These are phyloP conservation scores for Sandelia bainsii DNA, from an alignment of 2,797 vertebrate genomes.

Conservation along the genomic window DNA sequence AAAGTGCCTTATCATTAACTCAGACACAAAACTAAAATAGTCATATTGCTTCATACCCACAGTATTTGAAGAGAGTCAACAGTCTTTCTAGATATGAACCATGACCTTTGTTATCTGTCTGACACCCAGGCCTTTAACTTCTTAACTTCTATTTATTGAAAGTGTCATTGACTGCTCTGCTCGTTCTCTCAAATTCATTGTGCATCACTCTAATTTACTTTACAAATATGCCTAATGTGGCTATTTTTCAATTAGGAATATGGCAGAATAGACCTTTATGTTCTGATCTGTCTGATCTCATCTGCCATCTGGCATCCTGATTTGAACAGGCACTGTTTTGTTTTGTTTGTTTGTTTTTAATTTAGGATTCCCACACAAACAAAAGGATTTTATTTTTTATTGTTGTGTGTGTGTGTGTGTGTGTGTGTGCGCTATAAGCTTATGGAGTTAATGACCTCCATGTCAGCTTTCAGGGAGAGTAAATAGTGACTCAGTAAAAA, in stretches of 20 bases:
- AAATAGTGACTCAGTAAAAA: conserved; percentile 46
- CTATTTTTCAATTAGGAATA: not conserved
- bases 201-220: not conserved
- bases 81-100: conserved; percentile 18
- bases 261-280: not conserved
- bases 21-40: not conserved
- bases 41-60: not conserved
- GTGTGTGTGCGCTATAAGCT: not conserved
- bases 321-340: no score
- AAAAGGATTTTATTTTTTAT: no score
- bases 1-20: no score
- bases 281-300: not conserved
- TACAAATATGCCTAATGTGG: not conserved
- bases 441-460: conserved; percentile 50
- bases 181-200: not conserved
- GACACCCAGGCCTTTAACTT: conserved; percentile 60
- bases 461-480: conserved; percentile 41
- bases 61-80: not conserved
- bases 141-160: not conserved
- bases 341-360: not conserved
- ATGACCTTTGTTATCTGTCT: conserved; percentile 44
- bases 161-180: not conserved
- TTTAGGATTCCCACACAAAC: not conserved
- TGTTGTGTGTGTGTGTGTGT: not conserved
- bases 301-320: conserved; percentile 2